Base-by-base conservation (phyloP, 2,888 invertebrate species). In the Salticus scenicus region DNA sequence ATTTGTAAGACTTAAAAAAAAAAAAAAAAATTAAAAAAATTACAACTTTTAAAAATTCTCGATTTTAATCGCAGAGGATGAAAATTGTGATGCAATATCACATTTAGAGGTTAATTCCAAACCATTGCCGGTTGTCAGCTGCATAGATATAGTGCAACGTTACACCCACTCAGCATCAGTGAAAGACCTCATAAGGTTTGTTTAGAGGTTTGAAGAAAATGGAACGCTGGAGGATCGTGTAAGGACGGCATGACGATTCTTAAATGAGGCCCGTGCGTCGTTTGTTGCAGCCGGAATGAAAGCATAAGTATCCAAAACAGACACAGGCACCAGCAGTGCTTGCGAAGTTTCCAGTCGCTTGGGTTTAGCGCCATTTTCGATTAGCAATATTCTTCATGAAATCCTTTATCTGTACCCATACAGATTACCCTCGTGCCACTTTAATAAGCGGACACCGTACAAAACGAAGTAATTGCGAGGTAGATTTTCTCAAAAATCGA, bases 351-450 rank as follows among this genome's bases (percentile, higher is more conserved):
- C 27, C 31, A 67, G 67, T 31, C 12, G 2, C n/a, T 33, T 33
- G 67, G 67, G 67, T 8, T 33, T 67, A n/a, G 7, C 30, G n/a
- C 31, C 31, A 67, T 67, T 7, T n/a, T 67, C 17, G 31, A 17
- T 67, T n/a, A 30, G 12, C 20, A 30, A 33, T 31, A 67, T 67
- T 67, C 67, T 67, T 30, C 67, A 67, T 33, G 67, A 24, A 67
- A 31, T 30, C 28, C n/a, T 67, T 12, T 7, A 67, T 67, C 67
- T 30, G 31, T 67, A 28, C 20, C 28, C 17, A 33, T 31, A 70
- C 24, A 37, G 37, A 42, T 28, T 42, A 17, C 42, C 42, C 42
- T 71, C 47, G 14, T 42, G 71, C 42, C 71, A 42, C 20, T 71
- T 71, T 42, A 71, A 7, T 27, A 14, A 17, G 1, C 4, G 37